Percentiles rank a stretch among this genome's conserved stretches.
Evolutionary conservation across 2,797 vertebrate species (phyloP).

Genomic region (Pygocentrus nattereri): DNA sequence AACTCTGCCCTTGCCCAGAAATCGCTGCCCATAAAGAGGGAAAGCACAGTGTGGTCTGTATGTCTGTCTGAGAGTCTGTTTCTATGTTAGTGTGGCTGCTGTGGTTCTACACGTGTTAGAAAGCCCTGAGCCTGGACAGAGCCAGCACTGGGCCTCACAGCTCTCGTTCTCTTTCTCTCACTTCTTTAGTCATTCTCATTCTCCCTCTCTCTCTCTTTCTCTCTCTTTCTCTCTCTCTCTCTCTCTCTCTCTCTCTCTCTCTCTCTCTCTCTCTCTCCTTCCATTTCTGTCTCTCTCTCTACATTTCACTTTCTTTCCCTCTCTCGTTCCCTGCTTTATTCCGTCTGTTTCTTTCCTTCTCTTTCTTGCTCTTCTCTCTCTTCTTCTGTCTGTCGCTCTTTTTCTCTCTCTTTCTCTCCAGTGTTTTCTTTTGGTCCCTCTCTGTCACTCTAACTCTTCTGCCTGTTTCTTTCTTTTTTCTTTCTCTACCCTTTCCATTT

Average conservation of each 20-base stretch:
- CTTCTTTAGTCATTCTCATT: slow-evolving; percentile 39
- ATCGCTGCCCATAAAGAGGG: slow-evolving; percentile 31
- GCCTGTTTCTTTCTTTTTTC: slow-evolving; percentile 7
- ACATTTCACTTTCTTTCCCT: not conserved
- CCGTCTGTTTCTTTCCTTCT: not conserved
- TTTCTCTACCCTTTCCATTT: not conserved
- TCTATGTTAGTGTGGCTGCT: slow-evolving; percentile 61
- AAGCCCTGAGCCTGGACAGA: slow-evolving; percentile 37
- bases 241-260: slow-evolving; percentile 31
- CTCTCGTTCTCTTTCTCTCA: slow-evolving; percentile 11
- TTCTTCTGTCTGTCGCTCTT: too few species aligned
- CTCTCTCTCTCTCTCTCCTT: not conserved
- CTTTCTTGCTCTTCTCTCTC: slow-evolving; percentile 28
- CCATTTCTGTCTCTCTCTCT: not conserved
- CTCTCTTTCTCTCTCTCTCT: slow-evolving; percentile 24
- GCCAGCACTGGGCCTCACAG: not conserved
- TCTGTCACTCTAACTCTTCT: slow-evolving; percentile 44
- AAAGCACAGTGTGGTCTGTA: slow-evolving; percentile 31
- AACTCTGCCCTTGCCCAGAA: slow-evolving; percentile 53
- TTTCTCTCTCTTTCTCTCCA: slow-evolving; percentile 48
- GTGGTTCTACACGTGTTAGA: slow-evolving; percentile 49
- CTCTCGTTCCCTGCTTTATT: slow-evolving; percentile 36
- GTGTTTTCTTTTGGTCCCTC: too few species aligned
- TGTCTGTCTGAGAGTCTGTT: slow-evolving; percentile 43
- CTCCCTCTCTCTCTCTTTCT: slow-evolving; percentile 35